A percentile compares a stretch with the other conserved stretches of the same genome.
Evolutionary conservation across 2,888 invertebrate genomes (phyloP).

Genomic region (Agonopterix subpropinquella): DNA sequence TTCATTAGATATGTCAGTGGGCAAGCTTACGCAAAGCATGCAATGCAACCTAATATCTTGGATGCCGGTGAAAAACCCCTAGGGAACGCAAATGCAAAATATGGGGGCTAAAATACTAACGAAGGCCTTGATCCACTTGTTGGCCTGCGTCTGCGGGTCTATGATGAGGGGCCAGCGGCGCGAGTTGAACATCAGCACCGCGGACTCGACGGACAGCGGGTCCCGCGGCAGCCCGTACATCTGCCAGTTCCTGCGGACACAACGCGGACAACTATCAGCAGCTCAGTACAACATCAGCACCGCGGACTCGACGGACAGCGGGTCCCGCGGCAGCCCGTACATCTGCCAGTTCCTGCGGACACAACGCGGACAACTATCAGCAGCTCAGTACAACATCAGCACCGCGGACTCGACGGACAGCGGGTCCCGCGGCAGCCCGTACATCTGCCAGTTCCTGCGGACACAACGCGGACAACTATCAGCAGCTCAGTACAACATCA

Average conservation of each 20-base stretch:
- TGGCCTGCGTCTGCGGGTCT: constrained; percentile 95
- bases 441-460: constrained; percentile 83
- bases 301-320: constrained; percentile 91
- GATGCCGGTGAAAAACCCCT: neutral
- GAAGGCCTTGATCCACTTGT: constrained; percentile 94
- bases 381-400: constrained; percentile 77
- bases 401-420: constrained; percentile 94
- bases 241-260: constrained; percentile 79
- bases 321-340: constrained; percentile 89
- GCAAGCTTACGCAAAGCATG: too few species aligned
- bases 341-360: constrained; percentile 82
- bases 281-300: constrained; percentile 83
- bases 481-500: constrained; percentile 75
- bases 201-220: constrained; percentile 90
- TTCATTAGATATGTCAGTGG: too few species aligned
- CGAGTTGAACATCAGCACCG: constrained; percentile 88
- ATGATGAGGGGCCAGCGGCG: constrained; percentile 93
- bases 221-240: constrained; percentile 91
- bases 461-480: neutral
- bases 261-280: neutral
- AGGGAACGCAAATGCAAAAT: neutral
- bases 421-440: constrained; percentile 88
- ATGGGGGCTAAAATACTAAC: constrained; percentile 52
- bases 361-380: neutral
- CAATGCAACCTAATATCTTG: too few species aligned